phyloP scores from a whole-genome alignment of 1,140 invertebrate species.

The Trigoniulus corallinus region DNA sequence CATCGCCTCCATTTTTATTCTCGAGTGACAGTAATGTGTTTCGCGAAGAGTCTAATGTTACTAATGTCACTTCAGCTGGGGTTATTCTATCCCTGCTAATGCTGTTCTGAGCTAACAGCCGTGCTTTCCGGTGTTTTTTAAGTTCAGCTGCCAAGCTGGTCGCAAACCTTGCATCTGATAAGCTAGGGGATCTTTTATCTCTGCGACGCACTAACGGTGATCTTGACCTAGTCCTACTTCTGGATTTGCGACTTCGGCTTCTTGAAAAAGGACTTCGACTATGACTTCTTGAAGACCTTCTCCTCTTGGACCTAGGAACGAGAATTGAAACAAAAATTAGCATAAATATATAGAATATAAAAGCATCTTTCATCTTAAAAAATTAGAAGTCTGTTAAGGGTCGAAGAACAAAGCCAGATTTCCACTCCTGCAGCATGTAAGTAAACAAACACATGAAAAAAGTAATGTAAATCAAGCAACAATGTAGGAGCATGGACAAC shows the following conservation, averaged over 20 bases:
- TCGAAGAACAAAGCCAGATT: too few relatives aligned
- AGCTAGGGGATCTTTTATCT: conserved; percentile 10
- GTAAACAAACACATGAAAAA: too few relatives aligned
- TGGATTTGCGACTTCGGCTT: too few relatives aligned
- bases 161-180: conserved; percentile 11
- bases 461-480: too few relatives aligned
- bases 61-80: not conserved
- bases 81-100: not conserved
- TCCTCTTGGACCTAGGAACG: conserved; percentile 8
- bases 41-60: not conserved
- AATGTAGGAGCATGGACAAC: too few relatives aligned
- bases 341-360: not conserved
- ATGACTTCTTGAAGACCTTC: conserved; percentile 11
- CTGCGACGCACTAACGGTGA: conserved; percentile 5
- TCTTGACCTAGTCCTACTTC: conserved; percentile 12
- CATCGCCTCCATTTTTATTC: too few relatives aligned
- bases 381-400: too few relatives aligned
- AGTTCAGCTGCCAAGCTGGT: conserved; percentile 13
- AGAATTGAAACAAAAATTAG: conserved; percentile 8
- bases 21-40: too few relatives aligned
- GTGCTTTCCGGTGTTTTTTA: conserved; percentile 10
- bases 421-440: too few relatives aligned
- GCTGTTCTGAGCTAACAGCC: too few relatives aligned
- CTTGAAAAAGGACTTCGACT: conserved; percentile 9
- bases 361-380: not conserved